Evolutionary conservation across 2,888 invertebrate species (phyloP).

Genomic region (Tiphia femorata): DNA sequence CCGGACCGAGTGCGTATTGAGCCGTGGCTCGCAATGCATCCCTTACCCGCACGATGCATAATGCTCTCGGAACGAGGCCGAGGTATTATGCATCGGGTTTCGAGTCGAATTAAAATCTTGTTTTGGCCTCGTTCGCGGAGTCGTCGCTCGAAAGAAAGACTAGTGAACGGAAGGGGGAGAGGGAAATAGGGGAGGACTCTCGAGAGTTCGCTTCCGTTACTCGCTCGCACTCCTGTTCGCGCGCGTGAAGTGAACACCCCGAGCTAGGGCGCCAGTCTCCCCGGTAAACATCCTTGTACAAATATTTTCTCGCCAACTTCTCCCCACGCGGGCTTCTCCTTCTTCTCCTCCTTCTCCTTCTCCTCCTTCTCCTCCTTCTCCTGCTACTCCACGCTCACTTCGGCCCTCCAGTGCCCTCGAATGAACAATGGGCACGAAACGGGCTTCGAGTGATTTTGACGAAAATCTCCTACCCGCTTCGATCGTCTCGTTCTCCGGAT

Average conservation of each 20-base stretch:
- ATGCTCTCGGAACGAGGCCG: too few relatives aligned
- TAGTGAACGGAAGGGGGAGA: too few relatives aligned
- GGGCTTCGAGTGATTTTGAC: conserved; percentile 21
- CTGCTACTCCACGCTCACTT: conserved; percentile 12
- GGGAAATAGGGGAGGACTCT: too few relatives aligned
- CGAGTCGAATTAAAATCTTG: too few relatives aligned
- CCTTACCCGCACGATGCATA: too few relatives aligned
- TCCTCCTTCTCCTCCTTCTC: not conserved
- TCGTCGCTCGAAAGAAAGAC: too few relatives aligned
- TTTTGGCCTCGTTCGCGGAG: too few relatives aligned
- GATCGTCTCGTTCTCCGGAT: not conserved
- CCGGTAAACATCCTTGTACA: conserved; percentile 27
- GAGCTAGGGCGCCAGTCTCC: conserved; percentile 18
- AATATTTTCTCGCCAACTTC: conserved; percentile 20
- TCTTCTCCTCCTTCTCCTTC: not conserved
- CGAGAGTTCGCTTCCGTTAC: not conserved
- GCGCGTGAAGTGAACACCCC: not conserved
- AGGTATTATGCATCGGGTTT: too few relatives aligned
- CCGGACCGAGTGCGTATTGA: too few relatives aligned
- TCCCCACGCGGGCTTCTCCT: not conserved
- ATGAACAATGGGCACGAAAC: conserved; percentile 24
- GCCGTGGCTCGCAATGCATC: too few relatives aligned
- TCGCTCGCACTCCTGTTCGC: not conserved
- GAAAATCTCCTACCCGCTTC: conserved; percentile 8
- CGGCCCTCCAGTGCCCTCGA: conserved; percentile 14